Conservation (phyloP, 2,113 vertebrate species). For the Notechis scutatus region DNA sequence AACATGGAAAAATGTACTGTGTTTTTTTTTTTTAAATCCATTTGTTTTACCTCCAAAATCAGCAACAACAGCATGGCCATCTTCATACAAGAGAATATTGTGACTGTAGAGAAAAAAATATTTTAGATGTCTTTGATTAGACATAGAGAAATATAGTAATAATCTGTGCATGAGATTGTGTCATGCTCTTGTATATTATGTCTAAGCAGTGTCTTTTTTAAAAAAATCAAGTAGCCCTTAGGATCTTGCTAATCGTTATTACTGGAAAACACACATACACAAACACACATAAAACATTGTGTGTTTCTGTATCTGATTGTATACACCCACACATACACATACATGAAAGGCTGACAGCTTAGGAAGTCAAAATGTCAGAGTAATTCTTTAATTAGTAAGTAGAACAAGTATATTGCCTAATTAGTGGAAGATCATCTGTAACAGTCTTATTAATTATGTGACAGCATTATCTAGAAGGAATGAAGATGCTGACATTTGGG, state of each 20-base stretch:
- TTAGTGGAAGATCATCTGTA: slow-evolving; percentile 25
- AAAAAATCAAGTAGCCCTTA: not conserved
- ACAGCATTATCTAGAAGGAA: not conserved
- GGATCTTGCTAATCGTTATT: not conserved
- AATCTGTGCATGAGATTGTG: not conserved
- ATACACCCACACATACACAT: not conserved
- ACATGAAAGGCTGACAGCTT: not conserved
- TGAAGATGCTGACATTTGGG: slow-evolving; percentile 17
- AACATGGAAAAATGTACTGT: not conserved
- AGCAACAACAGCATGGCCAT: slow-evolving; percentile 91
- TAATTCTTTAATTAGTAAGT: slow-evolving; percentile 24
- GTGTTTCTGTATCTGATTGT: not conserved
- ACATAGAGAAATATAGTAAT: not conserved
- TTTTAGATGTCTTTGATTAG: not conserved
- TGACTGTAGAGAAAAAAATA: slow-evolving; percentile 71
- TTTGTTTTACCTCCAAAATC: slow-evolving; percentile 87
- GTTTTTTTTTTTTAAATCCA: not conserved
- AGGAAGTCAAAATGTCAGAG: slow-evolving; percentile 22
- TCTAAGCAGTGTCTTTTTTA: not conserved
- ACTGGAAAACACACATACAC: not conserved
- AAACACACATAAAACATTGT: not conserved
- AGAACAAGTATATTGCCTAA: slow-evolving; percentile 13
- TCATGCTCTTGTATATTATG: not conserved
- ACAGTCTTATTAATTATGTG: slow-evolving; percentile 24
- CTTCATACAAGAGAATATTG: slow-evolving; percentile 93